These are phyloP conservation scores for Talpa occidentalis DNA, from an alignment of 2,113 vertebrate species.

Conservation along the genomic window DNA sequence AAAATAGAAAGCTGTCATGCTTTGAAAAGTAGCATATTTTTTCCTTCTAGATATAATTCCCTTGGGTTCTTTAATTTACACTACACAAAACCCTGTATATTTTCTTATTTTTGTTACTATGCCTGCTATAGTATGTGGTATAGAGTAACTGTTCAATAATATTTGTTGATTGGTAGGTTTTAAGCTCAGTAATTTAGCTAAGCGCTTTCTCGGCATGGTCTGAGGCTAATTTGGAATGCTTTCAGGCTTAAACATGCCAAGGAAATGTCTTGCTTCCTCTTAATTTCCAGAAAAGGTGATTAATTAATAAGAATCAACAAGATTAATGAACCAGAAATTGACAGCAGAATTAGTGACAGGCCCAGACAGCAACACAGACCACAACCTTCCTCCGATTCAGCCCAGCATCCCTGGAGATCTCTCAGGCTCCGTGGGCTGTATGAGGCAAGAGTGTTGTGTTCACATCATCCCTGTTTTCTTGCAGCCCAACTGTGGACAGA, in stretches of 20 bases:
- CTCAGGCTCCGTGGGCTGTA: not conserved
- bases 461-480: not conserved
- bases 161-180: constrained; percentile 9
- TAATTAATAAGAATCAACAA: constrained; percentile 32
- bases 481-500: not conserved
- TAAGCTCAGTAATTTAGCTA: not conserved
- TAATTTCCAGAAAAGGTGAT: constrained; percentile 49
- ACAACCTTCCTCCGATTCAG: not conserved
- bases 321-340: constrained; percentile 1
- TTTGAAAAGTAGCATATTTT: constrained; percentile 1
- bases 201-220: not conserved
- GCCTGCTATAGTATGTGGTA: not conserved
- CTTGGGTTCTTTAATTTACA: not conserved
- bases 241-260: not conserved
- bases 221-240: constrained; percentile 27
- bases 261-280: constrained; percentile 3
- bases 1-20: not conserved
- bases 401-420: not conserved
- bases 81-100: not conserved
- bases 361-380: not conserved
- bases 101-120: not conserved
- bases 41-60: not conserved
- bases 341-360: not conserved
- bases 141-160: constrained; percentile 2
- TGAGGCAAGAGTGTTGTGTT: not conserved